Conservation (phyloP, 92 coral and sea anemone species). For the Epizoanthus rinbou region DNA sequence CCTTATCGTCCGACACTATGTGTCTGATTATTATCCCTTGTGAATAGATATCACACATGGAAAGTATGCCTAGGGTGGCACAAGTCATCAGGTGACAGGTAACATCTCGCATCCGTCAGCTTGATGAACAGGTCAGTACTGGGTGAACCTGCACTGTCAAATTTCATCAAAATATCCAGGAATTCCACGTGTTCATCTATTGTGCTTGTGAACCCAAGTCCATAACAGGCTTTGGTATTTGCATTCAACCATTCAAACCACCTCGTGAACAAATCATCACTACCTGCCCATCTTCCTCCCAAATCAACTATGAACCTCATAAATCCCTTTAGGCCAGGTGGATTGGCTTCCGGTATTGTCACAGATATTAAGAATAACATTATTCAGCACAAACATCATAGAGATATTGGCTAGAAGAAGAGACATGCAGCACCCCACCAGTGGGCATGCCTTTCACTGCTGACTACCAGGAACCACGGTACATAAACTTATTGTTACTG, state of each 20-base stretch:
- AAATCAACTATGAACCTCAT: background rate
- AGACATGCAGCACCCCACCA: background rate
- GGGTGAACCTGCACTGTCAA: slow-evolving; percentile 13
- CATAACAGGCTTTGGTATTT: slow-evolving; percentile 4
- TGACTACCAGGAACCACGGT: too few relatives aligned
- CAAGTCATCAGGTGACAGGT: slow-evolving; percentile 26
- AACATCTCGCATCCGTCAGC: slow-evolving; percentile 15
- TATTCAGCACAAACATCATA: background rate
- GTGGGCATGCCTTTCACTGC: background rate
- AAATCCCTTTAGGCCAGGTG: background rate
- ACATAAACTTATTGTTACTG: too few relatives aligned
- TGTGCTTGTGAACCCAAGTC: slow-evolving; percentile 14
- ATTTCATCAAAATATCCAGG: slow-evolving; percentile 18
- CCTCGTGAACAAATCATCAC: background rate
- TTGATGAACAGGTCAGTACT: slow-evolving; percentile 24
- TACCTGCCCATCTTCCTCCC: background rate
- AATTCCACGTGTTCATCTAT: slow-evolving; percentile 13
- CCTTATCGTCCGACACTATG: slow-evolving; percentile 7
- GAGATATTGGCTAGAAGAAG: background rate
- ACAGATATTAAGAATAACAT: background rate
- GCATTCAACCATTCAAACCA: slow-evolving; percentile 16
- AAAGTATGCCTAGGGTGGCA: slow-evolving; percentile 31
- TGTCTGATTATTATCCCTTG: slow-evolving; percentile 13
- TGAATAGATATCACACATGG: slow-evolving; percentile 16
- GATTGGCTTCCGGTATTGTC: background rate